phyloP scores from a whole-genome alignment of 2,888 invertebrate genomes.

The Eupeodes luniger region DNA sequence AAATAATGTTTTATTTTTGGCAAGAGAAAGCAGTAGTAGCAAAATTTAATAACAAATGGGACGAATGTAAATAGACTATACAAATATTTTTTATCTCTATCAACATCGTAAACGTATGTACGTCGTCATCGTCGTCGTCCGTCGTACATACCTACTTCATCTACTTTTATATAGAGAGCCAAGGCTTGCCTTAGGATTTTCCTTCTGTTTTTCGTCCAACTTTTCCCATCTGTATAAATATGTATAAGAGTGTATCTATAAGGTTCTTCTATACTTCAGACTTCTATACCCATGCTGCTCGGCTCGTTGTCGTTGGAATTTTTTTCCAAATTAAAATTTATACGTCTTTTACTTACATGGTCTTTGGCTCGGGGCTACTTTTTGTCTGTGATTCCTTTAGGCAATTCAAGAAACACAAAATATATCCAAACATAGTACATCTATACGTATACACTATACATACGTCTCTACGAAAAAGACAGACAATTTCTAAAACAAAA shows the following conservation, averaged over 20 bases:
- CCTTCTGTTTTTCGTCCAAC: slow-evolving; percentile 46
- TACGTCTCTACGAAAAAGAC: background rate
- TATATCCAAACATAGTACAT: background rate
- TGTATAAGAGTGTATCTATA: background rate
- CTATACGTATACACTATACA: slow-evolving; percentile 22
- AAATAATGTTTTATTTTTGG: slow-evolving; percentile 2
- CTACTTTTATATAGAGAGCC: slow-evolving; percentile 6
- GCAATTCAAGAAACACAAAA: slow-evolving; percentile 44
- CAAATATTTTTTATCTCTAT: slow-evolving; percentile 73
- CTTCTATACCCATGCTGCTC: too few species aligned
- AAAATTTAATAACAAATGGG: slow-evolving; percentile 71
- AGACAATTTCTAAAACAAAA: slow-evolving; percentile 42
- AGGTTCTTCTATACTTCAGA: slow-evolving; percentile 1
- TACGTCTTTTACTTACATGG: slow-evolving; percentile 62
- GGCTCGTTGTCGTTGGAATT: slow-evolving; percentile 26
- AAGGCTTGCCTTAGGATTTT: slow-evolving; percentile 58
- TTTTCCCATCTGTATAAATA: slow-evolving; percentile 18
- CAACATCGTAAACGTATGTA: slow-evolving; percentile 4
- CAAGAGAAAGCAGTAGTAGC: slow-evolving; percentile 8
- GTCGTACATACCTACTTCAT: background rate
- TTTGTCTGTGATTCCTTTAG: slow-evolving; percentile 51
- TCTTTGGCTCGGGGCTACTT: slow-evolving; percentile 65
- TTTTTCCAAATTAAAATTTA: slow-evolving; percentile 70
- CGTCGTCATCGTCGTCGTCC: too few species aligned
- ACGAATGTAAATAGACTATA: slow-evolving; percentile 65